These are phyloP conservation scores for Sander lucioperca DNA, from an alignment of 2,113 vertebrate genomes.

Conservation along the genomic window DNA sequence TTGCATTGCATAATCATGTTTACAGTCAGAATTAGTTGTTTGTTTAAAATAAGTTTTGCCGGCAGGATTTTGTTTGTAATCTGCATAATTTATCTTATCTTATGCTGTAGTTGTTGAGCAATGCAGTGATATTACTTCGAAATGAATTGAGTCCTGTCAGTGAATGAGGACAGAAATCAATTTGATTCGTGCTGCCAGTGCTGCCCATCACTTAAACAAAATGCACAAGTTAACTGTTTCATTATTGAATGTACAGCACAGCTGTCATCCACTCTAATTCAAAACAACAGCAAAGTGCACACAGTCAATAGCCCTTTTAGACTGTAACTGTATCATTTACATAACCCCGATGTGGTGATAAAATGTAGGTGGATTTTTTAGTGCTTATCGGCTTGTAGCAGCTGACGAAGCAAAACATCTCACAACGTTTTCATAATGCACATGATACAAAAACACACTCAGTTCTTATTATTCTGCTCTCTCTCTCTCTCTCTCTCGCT, in stretches of 20 bases:
- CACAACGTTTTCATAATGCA: neutral
- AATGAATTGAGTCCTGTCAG: constrained; percentile 46
- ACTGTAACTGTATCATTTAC: constrained; percentile 22
- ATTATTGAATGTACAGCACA: constrained; percentile 1
- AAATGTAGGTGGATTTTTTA: constrained; percentile 31
- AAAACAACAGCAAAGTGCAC: constrained; percentile 21
- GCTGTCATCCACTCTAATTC: constrained; percentile 1
- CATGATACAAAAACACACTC: constrained; percentile 5
- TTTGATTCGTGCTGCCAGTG: constrained; percentile 17
- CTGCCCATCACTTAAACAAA: constrained; percentile 47
- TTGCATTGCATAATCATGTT: constrained; percentile 82
- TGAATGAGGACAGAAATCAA: constrained; percentile 24
- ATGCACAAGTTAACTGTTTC: constrained; percentile 24
- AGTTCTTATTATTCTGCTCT: neutral
- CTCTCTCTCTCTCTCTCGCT: constrained; percentile 2
- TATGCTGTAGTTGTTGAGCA: constrained; percentile 51
- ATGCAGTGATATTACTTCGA: constrained; percentile 23
- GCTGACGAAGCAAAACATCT: constrained; percentile 20
- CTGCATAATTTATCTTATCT: constrained; percentile 78
- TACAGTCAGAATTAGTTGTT: constrained; percentile 81
- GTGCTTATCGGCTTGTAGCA: constrained; percentile 2
- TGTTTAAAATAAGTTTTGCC: constrained; percentile 81
- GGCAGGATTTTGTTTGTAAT: constrained; percentile 76
- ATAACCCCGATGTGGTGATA: constrained; percentile 18
- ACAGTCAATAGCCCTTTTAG: constrained; percentile 21